Evolutionary conservation across 2,113 vertebrate species (phyloP), one percentile per base, ranked within the genome.

Genomic region (Pholis gunnellus): DNA sequence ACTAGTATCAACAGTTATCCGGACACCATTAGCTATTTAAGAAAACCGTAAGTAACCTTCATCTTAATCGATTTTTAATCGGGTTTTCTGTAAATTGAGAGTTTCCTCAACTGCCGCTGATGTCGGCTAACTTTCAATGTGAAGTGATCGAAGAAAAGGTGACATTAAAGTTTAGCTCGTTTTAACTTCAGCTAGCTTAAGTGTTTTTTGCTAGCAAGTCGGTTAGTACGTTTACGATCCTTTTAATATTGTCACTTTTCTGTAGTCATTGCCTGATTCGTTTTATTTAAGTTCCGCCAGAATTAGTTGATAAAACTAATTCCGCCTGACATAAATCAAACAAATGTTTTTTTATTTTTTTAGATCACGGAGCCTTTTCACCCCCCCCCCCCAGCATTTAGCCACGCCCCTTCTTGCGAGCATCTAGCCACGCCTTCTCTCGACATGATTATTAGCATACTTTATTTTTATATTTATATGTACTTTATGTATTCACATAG

Each of bases 21-120:
- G 31, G 27, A 77, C 70, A 34, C 20, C 31, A n/a, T 22, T 70
- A 72, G 44, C 36, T 40, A 61, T 66, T 80, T 79, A 86, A 54
- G 20, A 76, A 83, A 54, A n/a, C 76, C 70, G 91, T 91, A 84
- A 92, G 90, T 92, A 87, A 83, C 42, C 18, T 46, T n/a, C 22
- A 20, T 38, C 46, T 40, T 1, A n/a, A 38, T 2, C 25, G 3
- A 1, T 11, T 36, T 65, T 57, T n/a, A 2, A 22, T 34, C 6
- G 1, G 1, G 6, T 15, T 10, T 0, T 56, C 22, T 70, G 54
- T 27, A 14, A 1, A 0, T 36, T 40, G 2, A 10, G 1, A 36
- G 5, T n/a, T 9, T 3, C 3, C 40, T 46, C n/a, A 52, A 18
- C 4, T 8, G 29, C 40, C 3, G 2, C 1, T 27, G 9, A 11